phyloP scores from a whole-genome alignment of 1,140 invertebrate genomes.

The Rhopalosiphum padi region DNA sequence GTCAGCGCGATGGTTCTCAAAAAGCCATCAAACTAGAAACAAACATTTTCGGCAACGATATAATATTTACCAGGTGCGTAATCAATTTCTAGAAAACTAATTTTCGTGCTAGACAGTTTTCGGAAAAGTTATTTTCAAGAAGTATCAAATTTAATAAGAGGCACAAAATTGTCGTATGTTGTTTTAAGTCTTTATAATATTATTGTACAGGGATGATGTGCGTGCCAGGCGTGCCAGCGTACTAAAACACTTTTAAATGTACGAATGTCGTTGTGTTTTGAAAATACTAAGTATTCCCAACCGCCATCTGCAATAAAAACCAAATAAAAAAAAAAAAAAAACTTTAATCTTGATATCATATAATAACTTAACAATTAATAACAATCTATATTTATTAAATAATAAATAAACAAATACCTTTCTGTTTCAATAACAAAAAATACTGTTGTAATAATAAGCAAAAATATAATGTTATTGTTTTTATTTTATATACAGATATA shows the following conservation, averaged over 20 bases:
- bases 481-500: too few species aligned
- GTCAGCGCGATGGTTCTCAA: background rate
- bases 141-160: background rate
- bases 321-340: background rate
- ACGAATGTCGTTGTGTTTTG: background rate
- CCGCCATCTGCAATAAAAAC: background rate
- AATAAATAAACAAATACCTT: too few species aligned
- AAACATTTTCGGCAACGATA: background rate
- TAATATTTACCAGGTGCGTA: constrained; percentile 3
- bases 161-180: background rate
- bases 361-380: background rate
- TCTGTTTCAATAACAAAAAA: too few species aligned
- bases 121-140: background rate
- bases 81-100: constrained; percentile 13
- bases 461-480: too few species aligned
- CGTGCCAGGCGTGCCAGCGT: background rate
- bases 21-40: background rate
- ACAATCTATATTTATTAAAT: background rate
- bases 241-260: background rate
- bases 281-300: background rate
- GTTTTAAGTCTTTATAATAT: background rate
- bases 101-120: background rate
- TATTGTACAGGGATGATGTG: background rate
- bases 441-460: too few species aligned
- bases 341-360: background rate